Percentiles rank a stretch among this genome's conserved stretches.
Evolutionary conservation across 2,797 vertebrate genomes (phyloP).

Genomic region (Carduelis carduelis): DNA sequence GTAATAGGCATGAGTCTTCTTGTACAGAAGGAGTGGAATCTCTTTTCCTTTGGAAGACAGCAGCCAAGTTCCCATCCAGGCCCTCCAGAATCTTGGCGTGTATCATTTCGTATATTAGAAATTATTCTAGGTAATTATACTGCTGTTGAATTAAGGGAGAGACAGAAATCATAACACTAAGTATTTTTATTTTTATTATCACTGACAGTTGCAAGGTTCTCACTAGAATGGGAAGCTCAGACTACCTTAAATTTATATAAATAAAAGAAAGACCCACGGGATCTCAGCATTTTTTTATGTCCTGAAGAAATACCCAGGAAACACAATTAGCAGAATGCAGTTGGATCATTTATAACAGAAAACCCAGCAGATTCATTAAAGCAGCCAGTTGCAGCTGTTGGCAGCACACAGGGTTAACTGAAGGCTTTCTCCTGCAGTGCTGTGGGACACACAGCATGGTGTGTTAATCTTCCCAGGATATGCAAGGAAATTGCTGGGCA

Average conservation of each 20-base stretch:
- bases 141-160: neutral
- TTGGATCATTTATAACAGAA: constrained; percentile 14
- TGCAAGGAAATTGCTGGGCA: neutral
- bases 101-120: neutral
- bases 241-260: neutral
- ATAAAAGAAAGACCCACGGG: neutral
- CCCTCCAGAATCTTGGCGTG: neutral
- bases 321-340: neutral
- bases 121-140: neutral
- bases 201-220: neutral
- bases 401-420: neutral
- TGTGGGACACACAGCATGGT: neutral
- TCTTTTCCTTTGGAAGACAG: neutral
- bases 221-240: neutral
- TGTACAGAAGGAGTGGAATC: neutral
- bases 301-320: constrained; percentile 9
- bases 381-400: neutral
- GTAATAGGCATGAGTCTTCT: neutral
- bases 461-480: neutral
- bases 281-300: neutral
- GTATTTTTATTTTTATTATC: neutral
- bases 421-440: neutral
- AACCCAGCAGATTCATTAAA: neutral
- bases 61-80: neutral
- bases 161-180: neutral